Conservation (phyloP, 2,113 vertebrate species). For the Barnardius zonarius region DNA sequence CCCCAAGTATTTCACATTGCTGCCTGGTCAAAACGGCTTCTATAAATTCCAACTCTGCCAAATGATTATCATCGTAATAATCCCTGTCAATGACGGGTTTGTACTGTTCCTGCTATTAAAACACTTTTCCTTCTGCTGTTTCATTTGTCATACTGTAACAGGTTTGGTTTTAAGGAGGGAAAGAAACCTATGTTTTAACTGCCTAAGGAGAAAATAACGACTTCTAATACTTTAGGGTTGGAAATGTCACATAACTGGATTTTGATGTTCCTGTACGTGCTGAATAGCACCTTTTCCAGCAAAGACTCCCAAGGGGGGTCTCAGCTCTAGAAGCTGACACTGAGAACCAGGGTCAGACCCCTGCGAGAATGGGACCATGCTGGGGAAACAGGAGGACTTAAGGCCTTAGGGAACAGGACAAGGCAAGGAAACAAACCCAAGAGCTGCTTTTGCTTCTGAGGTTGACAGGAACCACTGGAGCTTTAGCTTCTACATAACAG, state of each 20-base stretch:
- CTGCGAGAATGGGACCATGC: not conserved
- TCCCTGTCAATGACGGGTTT: slow-evolving; percentile 50
- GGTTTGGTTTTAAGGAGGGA: slow-evolving; percentile 41
- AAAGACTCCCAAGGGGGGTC: not conserved
- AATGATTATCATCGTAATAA: not conserved
- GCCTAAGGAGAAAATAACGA: not conserved
- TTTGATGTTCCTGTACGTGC: not conserved
- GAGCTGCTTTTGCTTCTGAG: slow-evolving; percentile 1
- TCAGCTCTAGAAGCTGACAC: not conserved
- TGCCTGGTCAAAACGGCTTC: not conserved
- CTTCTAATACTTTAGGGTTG: not conserved
- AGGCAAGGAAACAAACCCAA: not conserved
- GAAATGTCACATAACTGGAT: not conserved
- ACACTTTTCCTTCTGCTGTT: slow-evolving; percentile 63
- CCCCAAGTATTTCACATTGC: slow-evolving; percentile 19
- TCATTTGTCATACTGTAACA: slow-evolving; percentile 60
- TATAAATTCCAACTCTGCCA: not conserved
- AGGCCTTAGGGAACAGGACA: not conserved
- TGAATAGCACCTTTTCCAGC: not conserved
- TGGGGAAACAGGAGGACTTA: not conserved
- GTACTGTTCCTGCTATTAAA: slow-evolving; percentile 10
- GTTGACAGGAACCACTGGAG: slow-evolving; percentile 12
- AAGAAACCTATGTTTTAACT: slow-evolving; percentile 47
- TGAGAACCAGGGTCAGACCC: not conserved
- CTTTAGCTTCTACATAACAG: not conserved